Evolutionary conservation across 2,797 vertebrate species (phyloP).

Genomic region (Agapornis canus): DNA sequence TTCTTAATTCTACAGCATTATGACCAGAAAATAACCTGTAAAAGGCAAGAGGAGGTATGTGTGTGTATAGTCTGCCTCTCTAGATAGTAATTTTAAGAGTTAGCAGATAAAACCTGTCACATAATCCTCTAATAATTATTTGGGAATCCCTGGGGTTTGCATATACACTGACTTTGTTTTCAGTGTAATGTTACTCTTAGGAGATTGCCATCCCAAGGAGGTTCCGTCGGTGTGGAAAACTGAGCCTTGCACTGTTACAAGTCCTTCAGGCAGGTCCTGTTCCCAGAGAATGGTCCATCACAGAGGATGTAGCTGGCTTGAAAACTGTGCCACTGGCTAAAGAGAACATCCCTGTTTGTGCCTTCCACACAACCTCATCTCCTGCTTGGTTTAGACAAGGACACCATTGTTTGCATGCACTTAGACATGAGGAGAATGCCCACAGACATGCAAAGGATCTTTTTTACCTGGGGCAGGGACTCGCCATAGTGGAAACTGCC

Average conservation of each 20-base stretch:
- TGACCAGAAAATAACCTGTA: neutral
- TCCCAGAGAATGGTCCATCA: neutral
- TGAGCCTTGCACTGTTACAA: neutral
- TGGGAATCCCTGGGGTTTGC: neutral
- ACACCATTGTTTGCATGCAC: neutral
- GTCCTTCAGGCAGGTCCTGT: neutral
- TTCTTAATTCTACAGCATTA: neutral
- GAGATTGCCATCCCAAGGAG: neutral
- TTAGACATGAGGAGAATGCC: neutral
- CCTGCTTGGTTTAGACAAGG: neutral
- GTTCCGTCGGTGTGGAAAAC: neutral
- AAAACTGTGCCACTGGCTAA: neutral
- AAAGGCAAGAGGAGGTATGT: neutral
- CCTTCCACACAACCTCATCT: neutral
- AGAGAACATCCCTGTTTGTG: neutral
- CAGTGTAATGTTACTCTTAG: neutral
- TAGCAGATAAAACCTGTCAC: neutral
- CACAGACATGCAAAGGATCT: neutral
- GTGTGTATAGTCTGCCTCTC: neutral
- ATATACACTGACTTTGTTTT: neutral
- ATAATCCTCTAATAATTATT: neutral
- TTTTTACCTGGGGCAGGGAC: neutral
- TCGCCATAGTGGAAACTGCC: neutral
- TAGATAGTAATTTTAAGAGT: neutral
- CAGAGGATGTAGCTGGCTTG: neutral